Base-by-base conservation (phyloP, 1,140 invertebrate genomes). In the Augochlora pura region DNA sequence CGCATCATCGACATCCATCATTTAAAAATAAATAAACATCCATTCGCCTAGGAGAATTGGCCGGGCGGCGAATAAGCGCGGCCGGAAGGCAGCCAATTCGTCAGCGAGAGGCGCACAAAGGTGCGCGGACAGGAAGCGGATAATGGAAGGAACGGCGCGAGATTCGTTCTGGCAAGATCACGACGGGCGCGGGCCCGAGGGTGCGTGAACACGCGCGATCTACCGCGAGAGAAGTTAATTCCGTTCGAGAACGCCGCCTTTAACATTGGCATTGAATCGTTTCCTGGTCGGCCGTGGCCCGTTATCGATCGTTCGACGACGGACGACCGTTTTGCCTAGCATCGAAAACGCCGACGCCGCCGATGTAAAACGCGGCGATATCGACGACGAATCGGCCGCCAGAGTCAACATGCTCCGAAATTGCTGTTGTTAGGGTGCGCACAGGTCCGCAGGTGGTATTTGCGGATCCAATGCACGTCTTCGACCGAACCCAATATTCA, bases 261-360 rank as follows among this genome's bases (percentile, higher is more conserved):
- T 86, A 89, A 85, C 87, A 90, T 89, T 89, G 87, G 83, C 86
- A 88, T 88, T 90, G 84, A 67, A 71, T 67, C 84, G 63, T 71
- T 63, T 70, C 65, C 67, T 52, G 18, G 21, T 72, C 80, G 72
- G 80, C 72, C 82, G 76, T 81, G 63, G 73, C 77, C 54, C 75
- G 57, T 66, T 73, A 84, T 87, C 82, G 83, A 85, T 83, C 67
- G 72, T 73, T 81, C 78, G 82, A 77, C 81, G 74, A 66, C n/a
- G 64, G 10, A 65, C 46, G 42, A 14, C 25, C 18, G 25, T 10
- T 49, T 57, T 46, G 49, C 9, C 21, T n/a, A 1, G 5, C 10
- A 0, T 14, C 21, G 0, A 25, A 10, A 25, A 62, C 25, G n/a
- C 9, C 14, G 62, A 8, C 10, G 10, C 0, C 52, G n/a, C n/a